Percentiles rank a stretch among this genome's conserved stretches.
Conservation (phyloP, 2,113 vertebrate genomes). For the Cyprinodon variegatus region DNA sequence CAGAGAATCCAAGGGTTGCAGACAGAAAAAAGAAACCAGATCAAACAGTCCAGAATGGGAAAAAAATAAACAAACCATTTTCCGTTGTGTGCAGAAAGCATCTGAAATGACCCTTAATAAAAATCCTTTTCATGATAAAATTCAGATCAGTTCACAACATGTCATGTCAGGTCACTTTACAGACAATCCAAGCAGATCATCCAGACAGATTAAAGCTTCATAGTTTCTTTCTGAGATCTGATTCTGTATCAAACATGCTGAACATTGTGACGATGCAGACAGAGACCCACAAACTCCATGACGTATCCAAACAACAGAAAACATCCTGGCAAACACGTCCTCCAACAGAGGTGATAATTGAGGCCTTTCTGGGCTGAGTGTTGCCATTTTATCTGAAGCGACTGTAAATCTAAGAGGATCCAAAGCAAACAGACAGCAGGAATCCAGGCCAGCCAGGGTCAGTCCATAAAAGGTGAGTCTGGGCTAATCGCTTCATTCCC, state of each 20-base stretch:
- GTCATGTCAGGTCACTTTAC: too few species aligned
- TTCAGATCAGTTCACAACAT: too few species aligned
- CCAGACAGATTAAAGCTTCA: too few species aligned
- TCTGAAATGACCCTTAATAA: too few species aligned
- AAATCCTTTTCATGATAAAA: too few species aligned
- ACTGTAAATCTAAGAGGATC: slow-evolving; percentile 28
- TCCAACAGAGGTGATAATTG: slow-evolving; percentile 40
- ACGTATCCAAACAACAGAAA: neutral
- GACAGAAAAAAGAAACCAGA: too few species aligned
- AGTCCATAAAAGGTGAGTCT: slow-evolving; percentile 56
- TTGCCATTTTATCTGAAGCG: slow-evolving; percentile 37
- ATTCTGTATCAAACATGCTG: neutral
- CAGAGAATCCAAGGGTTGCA: too few species aligned
- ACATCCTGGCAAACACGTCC: slow-evolving; percentile 15
- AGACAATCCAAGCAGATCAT: too few species aligned
- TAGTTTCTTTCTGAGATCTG: too few species aligned
- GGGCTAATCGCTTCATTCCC: slow-evolving; percentile 18
- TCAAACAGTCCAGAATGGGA: too few species aligned
- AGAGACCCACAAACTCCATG: neutral
- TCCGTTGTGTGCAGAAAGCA: too few species aligned
- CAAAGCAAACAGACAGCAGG: slow-evolving; percentile 23
- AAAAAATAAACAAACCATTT: too few species aligned
- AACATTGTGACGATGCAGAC: neutral
- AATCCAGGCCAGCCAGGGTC: slow-evolving; percentile 20
- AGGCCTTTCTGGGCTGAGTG: slow-evolving; percentile 34